Percentiles rank a stretch among this genome's conserved stretches.
phyloP scores from a whole-genome alignment of 2,888 invertebrate species.

The Lasiommata megera region DNA sequence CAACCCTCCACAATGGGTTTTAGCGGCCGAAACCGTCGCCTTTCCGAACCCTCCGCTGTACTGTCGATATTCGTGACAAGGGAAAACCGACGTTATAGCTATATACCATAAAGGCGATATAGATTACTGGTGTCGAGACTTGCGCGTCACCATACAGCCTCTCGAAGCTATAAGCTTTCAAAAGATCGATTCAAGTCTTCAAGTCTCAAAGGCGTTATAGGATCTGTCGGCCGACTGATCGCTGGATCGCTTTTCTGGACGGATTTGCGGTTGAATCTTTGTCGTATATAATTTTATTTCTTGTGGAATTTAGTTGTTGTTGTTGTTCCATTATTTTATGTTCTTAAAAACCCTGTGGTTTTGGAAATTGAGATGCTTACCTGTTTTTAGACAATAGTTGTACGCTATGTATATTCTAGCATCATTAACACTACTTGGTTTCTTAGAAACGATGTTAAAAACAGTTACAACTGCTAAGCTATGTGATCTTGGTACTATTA shows the following conservation, averaged over 20 bases:
- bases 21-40: slow-evolving; percentile 24
- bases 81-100: neutral
- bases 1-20: slow-evolving; percentile 22
- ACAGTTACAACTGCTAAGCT: too few relatives aligned
- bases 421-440: too few relatives aligned
- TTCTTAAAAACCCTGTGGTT: neutral
- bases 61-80: neutral
- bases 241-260: neutral
- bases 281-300: slow-evolving; percentile 5
- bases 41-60: neutral
- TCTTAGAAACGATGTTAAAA: too few relatives aligned
- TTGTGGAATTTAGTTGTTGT: slow-evolving; percentile 2
- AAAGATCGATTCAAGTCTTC: slow-evolving; percentile 26
- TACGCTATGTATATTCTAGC: too few relatives aligned
- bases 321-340: neutral
- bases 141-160: slow-evolving; percentile 7
- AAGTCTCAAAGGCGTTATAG: slow-evolving; percentile 18
- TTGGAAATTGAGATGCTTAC: neutral
- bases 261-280: slow-evolving; percentile 1
- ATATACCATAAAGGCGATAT: neutral
- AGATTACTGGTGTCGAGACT: neutral
- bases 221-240: slow-evolving; percentile 14
- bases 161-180: slow-evolving; percentile 21
- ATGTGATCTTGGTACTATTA: too few relatives aligned
- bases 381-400: too few relatives aligned